Evolutionary conservation across 2,888 invertebrate species (phyloP), one percentile per base, ranked within the genome.

Genomic region (Aleiodes leptofemur): DNA sequence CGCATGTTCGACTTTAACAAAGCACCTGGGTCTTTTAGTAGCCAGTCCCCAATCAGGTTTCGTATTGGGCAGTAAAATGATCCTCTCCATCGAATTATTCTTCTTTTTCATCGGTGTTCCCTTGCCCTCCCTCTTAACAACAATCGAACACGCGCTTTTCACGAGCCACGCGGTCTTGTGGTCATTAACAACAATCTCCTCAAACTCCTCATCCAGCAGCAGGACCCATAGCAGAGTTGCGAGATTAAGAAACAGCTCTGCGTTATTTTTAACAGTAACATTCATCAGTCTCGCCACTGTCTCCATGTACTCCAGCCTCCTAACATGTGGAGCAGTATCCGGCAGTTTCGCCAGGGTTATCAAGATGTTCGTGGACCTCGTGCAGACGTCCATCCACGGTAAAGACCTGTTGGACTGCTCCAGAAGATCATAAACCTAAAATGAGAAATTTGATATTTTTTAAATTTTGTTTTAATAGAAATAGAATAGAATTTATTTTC

Each of bases 281-380:
- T 76, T 89, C 91, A 95, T 91, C 85, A 93, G 91, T 82, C 92
- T 93, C 55, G 95, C 88, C 64, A 94, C 90, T 1, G 91, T 91
- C 34, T 92, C 90, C 23, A 94, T 91, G 69, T 92, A 91, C 51
- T 92, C 90, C 80, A 92, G 91, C 91, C 92, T 87, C 4, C 94
- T 94, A 73, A 93, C 92, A 81, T 92, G 91, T 0, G 91, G 90
- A 9, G 91, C 92, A 0, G 94, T 94, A 68, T 90, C 88, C 69
- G 90, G 90, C 81, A 93, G 94, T 74, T 94, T 92, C 11, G 93
- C 91, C 78, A 95, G 88, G 84, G 94, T 95, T 57, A 95, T 92
- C 48, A 95, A 91, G 57, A 95, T 91, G 16, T 91, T 90, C 4
- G 91, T 90, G 0, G 91, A 92, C 14, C 90, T 89, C 57, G 91